Evolutionary conservation across 2,888 invertebrate genomes (phyloP).

Genomic region (Drosophila atripex): DNA sequence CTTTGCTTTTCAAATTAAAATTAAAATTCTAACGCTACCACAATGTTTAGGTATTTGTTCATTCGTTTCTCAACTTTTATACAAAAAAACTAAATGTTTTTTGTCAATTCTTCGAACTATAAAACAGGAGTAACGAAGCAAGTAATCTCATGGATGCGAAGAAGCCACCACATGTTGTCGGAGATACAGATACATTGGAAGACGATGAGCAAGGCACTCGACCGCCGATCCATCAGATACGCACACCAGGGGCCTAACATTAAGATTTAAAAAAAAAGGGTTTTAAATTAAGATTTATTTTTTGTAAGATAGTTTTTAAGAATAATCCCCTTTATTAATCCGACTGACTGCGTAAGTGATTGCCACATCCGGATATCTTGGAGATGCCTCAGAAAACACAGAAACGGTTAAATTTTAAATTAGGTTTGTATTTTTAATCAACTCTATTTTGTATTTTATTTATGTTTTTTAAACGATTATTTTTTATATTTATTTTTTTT

Average conservation of each 20-base stretch:
- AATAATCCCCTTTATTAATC: not conserved
- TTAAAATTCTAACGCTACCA: not conserved
- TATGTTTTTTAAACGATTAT: not conserved
- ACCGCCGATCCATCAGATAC: conserved; percentile 16
- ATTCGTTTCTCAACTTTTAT: not conserved
- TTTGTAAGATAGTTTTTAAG: not conserved
- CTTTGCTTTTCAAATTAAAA: not conserved
- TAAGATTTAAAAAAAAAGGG: not conserved
- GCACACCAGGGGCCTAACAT: not conserved
- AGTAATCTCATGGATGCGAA: conserved; percentile 12
- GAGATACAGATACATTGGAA: conserved; percentile 8
- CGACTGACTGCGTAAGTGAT: not conserved
- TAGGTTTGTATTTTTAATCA: not conserved
- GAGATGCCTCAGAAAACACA: not conserved
- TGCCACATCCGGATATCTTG: not conserved
- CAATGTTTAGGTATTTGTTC: not conserved
- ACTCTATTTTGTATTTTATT: not conserved
- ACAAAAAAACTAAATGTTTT: not conserved
- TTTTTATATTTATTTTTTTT: not conserved
- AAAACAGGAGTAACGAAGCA: conserved; percentile 22
- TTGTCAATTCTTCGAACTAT: conserved; percentile 28
- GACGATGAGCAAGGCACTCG: conserved; percentile 19
- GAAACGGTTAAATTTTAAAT: not conserved
- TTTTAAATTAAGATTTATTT: not conserved
- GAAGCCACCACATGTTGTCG: conserved; percentile 31